Evolutionary conservation across 37 sponge, comb jelly and placozoan genomes (phyloP).

Genomic region (Chondrilla cf. caribensis): DNA sequence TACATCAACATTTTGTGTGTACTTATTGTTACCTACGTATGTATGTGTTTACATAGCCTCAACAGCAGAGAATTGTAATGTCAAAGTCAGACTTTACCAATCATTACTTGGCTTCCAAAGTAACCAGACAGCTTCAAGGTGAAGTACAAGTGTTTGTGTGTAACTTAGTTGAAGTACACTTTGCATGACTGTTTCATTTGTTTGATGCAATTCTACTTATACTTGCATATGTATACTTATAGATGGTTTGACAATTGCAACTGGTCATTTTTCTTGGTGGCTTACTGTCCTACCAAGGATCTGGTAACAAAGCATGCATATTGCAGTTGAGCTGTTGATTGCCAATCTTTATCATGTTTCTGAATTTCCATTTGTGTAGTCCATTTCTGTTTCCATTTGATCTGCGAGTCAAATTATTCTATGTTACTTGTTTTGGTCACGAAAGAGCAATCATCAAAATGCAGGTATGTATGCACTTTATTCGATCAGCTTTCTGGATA

Average conservation of each 20-base stretch:
- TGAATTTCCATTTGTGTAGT: conserved; percentile 43
- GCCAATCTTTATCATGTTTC: background rate
- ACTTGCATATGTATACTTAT: too few species aligned
- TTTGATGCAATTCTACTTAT: too few species aligned
- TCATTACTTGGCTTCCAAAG: conserved; percentile 76
- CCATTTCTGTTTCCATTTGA: conserved; percentile 90
- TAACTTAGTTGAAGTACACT: too few species aligned
- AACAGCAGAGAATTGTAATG: background rate
- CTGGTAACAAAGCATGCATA: conserved; percentile 26
- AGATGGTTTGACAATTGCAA: conserved; percentile 83
- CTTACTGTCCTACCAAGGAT: conserved; percentile 48
- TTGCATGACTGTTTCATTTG: too few species aligned
- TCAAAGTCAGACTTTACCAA: conserved; percentile 51
- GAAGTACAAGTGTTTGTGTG: too few species aligned
- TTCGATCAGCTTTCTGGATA: too few species aligned
- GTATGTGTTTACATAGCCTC: too few species aligned
- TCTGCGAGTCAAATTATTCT: conserved; percentile 79
- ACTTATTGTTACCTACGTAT: too few species aligned
- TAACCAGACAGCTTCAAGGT: conserved; percentile 87
- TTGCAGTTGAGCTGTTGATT: background rate
- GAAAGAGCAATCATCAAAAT: conserved; percentile 87
- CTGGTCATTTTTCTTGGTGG: conserved; percentile 79
- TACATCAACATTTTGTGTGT: too few species aligned
- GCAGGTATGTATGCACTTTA: too few species aligned
- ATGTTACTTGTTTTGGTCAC: conserved; percentile 81